phyloP scores from a whole-genome alignment of 2,888 invertebrate species.

The Seira sanloemensis region DNA sequence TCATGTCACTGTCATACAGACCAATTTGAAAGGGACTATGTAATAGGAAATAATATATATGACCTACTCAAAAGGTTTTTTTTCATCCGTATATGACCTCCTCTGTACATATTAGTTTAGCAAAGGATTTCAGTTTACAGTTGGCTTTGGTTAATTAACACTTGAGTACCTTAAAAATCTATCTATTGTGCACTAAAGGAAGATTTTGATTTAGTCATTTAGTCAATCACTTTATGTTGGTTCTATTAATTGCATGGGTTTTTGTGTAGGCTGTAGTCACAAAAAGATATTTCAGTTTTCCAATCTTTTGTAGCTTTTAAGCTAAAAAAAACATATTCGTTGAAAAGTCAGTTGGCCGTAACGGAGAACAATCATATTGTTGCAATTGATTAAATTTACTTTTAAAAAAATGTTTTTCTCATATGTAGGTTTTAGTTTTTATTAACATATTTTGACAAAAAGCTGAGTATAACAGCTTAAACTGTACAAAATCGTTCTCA shows the following conservation, averaged over 20 bases:
- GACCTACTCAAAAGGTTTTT: too few species aligned
- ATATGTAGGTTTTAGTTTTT: neutral
- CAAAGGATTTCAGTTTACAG: too few species aligned
- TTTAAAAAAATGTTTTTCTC: neutral
- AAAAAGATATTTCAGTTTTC: neutral
- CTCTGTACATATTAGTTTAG: neutral
- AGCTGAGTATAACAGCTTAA: conserved; percentile 24
- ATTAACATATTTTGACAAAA: neutral
- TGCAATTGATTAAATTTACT: neutral
- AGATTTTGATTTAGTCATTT: neutral
- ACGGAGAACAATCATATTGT: neutral
- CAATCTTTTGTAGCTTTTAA: too few species aligned
- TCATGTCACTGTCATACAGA: conserved; percentile 11
- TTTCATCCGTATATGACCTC: neutral
- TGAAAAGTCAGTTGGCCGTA: neutral
- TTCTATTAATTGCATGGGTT: neutral
- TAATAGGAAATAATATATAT: too few species aligned
- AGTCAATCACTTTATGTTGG: neutral
- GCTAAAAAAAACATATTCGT: too few species aligned
- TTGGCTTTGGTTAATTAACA: neutral
- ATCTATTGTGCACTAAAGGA: neutral
- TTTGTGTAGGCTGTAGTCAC: neutral
- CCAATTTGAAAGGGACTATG: conserved; percentile 28
- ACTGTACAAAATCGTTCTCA: conserved; percentile 51
- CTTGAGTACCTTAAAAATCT: neutral